Evolutionary conservation across 2,113 vertebrate genomes (phyloP).

Genomic region (Dromas ardeola): DNA sequence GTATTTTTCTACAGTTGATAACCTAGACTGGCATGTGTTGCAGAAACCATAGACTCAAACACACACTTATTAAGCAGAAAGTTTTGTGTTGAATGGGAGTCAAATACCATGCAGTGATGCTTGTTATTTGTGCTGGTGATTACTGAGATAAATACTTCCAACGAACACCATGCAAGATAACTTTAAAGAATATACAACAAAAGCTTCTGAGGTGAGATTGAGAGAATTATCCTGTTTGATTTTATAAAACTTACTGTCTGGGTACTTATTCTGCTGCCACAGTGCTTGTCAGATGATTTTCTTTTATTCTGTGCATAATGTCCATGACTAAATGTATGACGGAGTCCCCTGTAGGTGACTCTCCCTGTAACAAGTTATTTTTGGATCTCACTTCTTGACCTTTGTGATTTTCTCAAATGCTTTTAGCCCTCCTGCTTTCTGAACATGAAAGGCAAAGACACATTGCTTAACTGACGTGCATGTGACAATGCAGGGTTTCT

Average conservation of each 20-base stretch:
- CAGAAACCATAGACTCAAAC: background rate
- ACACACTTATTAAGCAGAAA: background rate
- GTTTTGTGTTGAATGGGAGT: background rate
- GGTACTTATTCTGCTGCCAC: background rate
- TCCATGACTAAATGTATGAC: background rate
- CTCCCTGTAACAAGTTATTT: background rate
- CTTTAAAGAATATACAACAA: background rate
- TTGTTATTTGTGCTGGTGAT: background rate
- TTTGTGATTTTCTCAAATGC: background rate
- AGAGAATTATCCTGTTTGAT: background rate
- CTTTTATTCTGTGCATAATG: background rate
- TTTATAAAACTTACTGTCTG: background rate
- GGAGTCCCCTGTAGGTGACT: background rate
- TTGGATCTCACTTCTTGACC: background rate
- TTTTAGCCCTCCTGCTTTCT: background rate
- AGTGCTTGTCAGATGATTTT: background rate
- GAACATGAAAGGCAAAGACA: background rate
- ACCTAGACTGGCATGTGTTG: background rate
- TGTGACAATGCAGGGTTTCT: background rate
- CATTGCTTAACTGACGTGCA: accelerated
- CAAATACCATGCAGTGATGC: background rate
- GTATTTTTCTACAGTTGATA: background rate
- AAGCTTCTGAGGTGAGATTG: background rate
- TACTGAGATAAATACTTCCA: background rate
- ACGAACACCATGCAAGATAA: background rate